phyloP scores from a whole-genome alignment of 1,140 invertebrate genomes.

The Globodera rostochiensis region DNA sequence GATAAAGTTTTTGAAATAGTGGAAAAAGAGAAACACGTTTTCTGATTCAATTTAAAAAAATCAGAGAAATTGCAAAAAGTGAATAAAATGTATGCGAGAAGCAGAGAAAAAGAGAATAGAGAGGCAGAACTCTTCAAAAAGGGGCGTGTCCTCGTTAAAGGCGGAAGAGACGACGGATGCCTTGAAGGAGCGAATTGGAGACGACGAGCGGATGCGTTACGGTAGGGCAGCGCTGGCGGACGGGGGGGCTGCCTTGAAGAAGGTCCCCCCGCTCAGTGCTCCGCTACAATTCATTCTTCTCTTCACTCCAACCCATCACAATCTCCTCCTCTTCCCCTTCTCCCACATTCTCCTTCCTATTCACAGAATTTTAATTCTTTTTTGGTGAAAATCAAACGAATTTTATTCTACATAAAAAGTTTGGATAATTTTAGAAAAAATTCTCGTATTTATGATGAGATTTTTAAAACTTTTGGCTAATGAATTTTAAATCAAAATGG shows the following conservation, averaged over 20 bases:
- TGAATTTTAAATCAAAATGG: too few species aligned
- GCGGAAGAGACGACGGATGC: not conserved
- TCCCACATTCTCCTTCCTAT: not conserved
- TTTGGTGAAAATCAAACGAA: not conserved
- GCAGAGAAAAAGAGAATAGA: not conserved
- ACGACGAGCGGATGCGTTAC: not conserved
- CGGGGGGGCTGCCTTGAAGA: not conserved
- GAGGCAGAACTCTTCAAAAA: not conserved
- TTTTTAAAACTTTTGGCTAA: too few species aligned
- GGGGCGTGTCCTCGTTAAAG: not conserved
- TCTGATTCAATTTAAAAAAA: too few species aligned
- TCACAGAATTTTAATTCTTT: not conserved
- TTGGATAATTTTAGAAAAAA: too few species aligned
- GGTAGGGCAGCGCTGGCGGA: not conserved
- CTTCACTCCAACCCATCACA: not conserved
- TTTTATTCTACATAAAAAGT: not conserved
- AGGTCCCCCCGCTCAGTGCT: not conserved
- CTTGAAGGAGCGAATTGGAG: slow-evolving; percentile 2
- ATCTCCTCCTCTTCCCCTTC: not conserved
- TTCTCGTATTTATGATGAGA: too few species aligned
- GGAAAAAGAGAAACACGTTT: too few species aligned
- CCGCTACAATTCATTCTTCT: not conserved
- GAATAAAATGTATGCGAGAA: too few species aligned
- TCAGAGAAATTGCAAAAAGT: too few species aligned
- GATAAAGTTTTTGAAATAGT: too few species aligned